These are phyloP conservation scores for Rotaria magnacalcarata DNA, from an alignment of 2,888 invertebrate species.

Conservation along the genomic window DNA sequence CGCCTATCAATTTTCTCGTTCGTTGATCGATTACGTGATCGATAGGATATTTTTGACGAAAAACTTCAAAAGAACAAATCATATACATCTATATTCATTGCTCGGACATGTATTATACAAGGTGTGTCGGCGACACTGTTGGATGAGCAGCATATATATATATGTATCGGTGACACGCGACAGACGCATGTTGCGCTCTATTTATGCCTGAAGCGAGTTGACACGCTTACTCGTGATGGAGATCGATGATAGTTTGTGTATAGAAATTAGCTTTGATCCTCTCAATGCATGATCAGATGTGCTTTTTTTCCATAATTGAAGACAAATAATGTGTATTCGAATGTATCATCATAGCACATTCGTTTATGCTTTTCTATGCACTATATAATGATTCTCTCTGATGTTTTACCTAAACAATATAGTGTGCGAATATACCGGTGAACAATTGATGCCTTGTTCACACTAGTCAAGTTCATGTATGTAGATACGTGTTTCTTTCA, in stretches of 20 bases:
- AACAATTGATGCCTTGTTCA: conserved; percentile 1
- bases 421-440: background rate
- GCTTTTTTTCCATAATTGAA: conserved; percentile 5
- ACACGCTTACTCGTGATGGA: conserved; percentile 15
- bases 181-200: background rate
- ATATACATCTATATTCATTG: conserved; percentile 6
- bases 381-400: conserved; percentile 7
- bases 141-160: background rate
- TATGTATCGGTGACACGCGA: background rate
- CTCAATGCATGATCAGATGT: conserved; percentile 13
- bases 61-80: conserved; percentile 4
- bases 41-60: background rate
- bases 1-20: conserved; percentile 27
- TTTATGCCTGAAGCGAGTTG: background rate
- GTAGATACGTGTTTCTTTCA: background rate
- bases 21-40: conserved; percentile 26
- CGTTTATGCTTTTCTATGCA: background rate
- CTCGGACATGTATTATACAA: conserved; percentile 7
- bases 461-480: background rate
- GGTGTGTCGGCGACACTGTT: conserved; percentile 22
- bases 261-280: conserved; percentile 1
- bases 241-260: conserved; percentile 13
- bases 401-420: background rate
- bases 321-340: background rate
- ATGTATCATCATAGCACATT: background rate